These are phyloP conservation scores for Hedya salicella DNA, from an alignment of 2,888 invertebrate genomes.

Conservation along the genomic window DNA sequence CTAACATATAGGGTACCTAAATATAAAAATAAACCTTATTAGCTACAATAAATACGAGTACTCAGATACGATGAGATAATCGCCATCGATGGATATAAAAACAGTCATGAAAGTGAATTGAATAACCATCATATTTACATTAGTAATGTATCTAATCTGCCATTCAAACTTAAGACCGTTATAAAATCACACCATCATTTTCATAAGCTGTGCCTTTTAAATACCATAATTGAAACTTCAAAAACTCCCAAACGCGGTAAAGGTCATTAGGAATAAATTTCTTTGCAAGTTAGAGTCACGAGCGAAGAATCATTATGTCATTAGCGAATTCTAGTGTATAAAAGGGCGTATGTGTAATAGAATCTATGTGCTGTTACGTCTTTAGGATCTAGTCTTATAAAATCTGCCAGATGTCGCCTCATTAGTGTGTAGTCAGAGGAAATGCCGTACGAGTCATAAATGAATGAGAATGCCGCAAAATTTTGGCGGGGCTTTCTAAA, in stretches of 20 bases:
- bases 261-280: constrained; percentile 25
- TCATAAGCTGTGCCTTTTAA: constrained; percentile 9
- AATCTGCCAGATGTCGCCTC: constrained; percentile 47
- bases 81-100: too few species aligned
- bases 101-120: background rate
- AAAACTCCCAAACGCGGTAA: constrained; percentile 28
- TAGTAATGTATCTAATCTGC: constrained; percentile 16
- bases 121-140: constrained; percentile 28
- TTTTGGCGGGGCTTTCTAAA: constrained; percentile 16
- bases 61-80: too few species aligned
- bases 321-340: constrained; percentile 24
- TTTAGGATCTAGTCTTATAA: background rate
- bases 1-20: too few species aligned
- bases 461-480: constrained; percentile 43
- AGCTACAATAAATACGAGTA: too few species aligned
- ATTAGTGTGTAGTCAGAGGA: constrained; percentile 50
- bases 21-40: too few species aligned
- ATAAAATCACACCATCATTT: constrained; percentile 7
- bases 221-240: constrained; percentile 7
- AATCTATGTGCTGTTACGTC: constrained; percentile 31
- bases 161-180: constrained; percentile 1
- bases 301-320: constrained; percentile 34
- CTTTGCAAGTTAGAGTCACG: constrained; percentile 32
- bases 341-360: constrained; percentile 9
- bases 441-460: constrained; percentile 53